phyloP scores from a whole-genome alignment of 2,113 vertebrate genomes.

The Astatotilapia flaviijosephi region DNA sequence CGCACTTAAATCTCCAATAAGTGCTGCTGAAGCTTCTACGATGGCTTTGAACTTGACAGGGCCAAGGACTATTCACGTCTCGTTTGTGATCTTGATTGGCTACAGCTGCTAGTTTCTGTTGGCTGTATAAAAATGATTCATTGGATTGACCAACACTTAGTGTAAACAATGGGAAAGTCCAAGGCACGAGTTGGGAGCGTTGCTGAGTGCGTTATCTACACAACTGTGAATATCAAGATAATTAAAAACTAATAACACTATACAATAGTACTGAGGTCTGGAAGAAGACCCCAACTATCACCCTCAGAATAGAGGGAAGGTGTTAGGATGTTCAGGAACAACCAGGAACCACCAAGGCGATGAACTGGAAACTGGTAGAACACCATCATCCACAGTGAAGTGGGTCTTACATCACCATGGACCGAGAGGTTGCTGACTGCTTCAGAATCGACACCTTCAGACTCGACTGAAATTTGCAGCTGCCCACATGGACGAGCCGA shows the following conservation, averaged over 20 bases:
- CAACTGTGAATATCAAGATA: not conserved
- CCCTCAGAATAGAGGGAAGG: not conserved
- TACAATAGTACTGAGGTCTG: not conserved
- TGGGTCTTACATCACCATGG: not conserved
- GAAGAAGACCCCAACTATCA: not conserved
- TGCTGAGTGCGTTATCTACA: not conserved
- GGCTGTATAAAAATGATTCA: not conserved
- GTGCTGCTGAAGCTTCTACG: not conserved
- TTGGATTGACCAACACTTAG: not conserved
- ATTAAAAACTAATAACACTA: not conserved
- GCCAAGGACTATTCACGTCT: not conserved
- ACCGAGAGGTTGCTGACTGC: not conserved
- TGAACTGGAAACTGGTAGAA: not conserved
- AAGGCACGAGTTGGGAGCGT: not conserved
- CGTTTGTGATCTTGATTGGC: not conserved
- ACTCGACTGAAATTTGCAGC: not conserved
- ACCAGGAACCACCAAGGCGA: not conserved
- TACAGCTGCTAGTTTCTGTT: not conserved
- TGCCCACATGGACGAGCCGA: not conserved
- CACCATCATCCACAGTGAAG: not conserved
- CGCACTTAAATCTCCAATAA: not conserved
- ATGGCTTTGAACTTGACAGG: not conserved
- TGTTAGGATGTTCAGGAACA: not conserved
- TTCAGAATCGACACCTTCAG: not conserved
- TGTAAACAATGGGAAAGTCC: not conserved